Base-by-base conservation (phyloP, 2,888 invertebrate genomes). In the Anoplius nigerrimus region DNA sequence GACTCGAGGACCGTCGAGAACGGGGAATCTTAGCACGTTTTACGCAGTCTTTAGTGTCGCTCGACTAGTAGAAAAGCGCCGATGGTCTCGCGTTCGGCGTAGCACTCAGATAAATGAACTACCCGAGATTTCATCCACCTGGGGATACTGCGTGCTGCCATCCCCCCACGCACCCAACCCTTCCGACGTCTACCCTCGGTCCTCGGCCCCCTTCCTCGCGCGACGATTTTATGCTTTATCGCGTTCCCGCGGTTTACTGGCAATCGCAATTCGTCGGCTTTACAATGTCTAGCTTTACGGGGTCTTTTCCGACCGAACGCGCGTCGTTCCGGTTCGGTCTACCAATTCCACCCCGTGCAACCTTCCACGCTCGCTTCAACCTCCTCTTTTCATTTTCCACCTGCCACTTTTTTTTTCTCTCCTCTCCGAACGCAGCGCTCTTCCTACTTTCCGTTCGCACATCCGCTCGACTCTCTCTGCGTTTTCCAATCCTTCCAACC, bases 241-340 rank as follows among this genome's bases (percentile, higher is more conserved):
- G 74, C 54, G 52, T 56, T 53, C 69, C 42, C 60, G 59, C 34
- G 66, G 76, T 79, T 84, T 84, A 78, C 74, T 74, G 78, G 82
- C 83, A 82, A 76, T 82, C 79, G 79, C 71, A 72, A 76, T 79
- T 81, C 74, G 72, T 73, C 73, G 60, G 65, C 69, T 82, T 83
- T 82, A 84, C 84, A 84, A 82, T 84, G 83, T 84, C 78, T 79
- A 77, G 75, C 34, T 83, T 84, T 79, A 78, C 68, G 78, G 63
- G 16, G 63, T 64, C 34, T 65, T 53, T 53, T 69, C 62, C 42
- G 22, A 60, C 15, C 11, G 67, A 61, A 59, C 53, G 27, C 48
- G 15, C 52, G 62, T 20, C 55, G 24, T 18, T 54, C 2, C 53
- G 34, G 42, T 15, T n/a, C 20, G 18, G 42, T 48, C n/a, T 48